phyloP scores from a whole-genome alignment of 2,797 vertebrate species.

The Dendrocincla tyrannina region DNA sequence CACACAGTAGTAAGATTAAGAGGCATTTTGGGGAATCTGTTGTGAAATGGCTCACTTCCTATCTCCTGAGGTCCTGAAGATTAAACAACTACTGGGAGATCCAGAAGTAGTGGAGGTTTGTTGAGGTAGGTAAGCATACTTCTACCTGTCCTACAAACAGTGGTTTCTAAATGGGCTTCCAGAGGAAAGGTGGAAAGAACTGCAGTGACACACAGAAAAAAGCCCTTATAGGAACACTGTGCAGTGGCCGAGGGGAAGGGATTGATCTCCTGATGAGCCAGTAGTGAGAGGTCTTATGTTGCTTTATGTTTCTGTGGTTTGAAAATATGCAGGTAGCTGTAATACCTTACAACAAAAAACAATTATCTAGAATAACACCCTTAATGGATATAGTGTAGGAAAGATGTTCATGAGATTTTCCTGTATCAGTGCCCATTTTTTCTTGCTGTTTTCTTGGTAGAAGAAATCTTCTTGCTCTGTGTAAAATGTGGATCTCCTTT shows the following conservation, averaged over 20 bases:
- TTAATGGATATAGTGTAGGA: neutral
- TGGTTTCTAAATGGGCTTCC: neutral
- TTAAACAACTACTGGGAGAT: neutral
- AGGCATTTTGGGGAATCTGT: neutral
- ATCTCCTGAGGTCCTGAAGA: neutral
- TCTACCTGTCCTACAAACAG: neutral
- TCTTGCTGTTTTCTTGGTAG: neutral
- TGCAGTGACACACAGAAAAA: neutral
- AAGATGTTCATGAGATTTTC: neutral
- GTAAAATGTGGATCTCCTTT: neutral
- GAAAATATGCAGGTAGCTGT: neutral
- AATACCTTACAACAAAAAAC: neutral
- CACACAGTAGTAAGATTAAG: neutral
- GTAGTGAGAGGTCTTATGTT: neutral
- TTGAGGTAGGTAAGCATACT: neutral
- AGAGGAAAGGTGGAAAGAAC: neutral
- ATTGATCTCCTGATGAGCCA: rapidly evolving
- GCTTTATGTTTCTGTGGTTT: neutral
- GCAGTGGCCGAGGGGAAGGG: neutral
- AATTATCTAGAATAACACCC: neutral
- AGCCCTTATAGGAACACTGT: neutral
- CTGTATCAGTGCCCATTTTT: neutral
- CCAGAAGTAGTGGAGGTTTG: neutral
- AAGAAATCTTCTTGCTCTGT: neutral
- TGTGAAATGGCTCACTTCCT: neutral